Evolutionary conservation across 2,888 invertebrate genomes (phyloP), one percentile per base, ranked within the genome.

Genomic region (Tipula unca): DNA sequence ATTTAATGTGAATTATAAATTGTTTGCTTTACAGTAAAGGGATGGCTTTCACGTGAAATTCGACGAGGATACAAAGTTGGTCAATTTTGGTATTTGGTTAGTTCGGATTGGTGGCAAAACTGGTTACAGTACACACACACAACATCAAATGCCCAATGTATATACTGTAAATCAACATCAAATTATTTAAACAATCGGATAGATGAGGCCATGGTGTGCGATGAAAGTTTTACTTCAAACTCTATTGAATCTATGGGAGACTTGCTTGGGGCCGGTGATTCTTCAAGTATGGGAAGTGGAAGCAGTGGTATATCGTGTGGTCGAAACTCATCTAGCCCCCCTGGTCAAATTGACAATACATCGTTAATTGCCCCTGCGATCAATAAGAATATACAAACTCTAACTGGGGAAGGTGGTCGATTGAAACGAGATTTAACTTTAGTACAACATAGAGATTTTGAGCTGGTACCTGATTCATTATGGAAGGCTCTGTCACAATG

Each of bases 371-470:
- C 93, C 6, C 92, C 92, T 82, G 93, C 93, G 88, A 90, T 92
- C 6, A 92, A 92, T 87, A 94, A 95, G 91, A 95, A 92, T 92
- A 93, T 95, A 25, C 92, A 93, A 82, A 95, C 96, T 0, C 91
- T 97, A 87, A 98, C 97, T 1, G 96, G 96, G 85, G 98, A 98
- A 92, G 97, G 97, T 87, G 97, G 97, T 0, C 94, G 95, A 88
- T 91, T 98, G 87, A 95, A 95, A 87, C 92, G 94, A 54, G 95
- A 95, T 90, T 92, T 93, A 32, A 93, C 95, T 54, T 91, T 97
- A 86, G 93, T 94, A n/a, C 94, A 95, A 89, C 95, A 94, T 87
- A 92, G 95, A 86, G 97, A 98, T 92, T 98, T 96, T 91, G 96
- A 96, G 91, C 92, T 97, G 84, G 93, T 97, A 85, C 97, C 97